phyloP scores from a whole-genome alignment of 2,113 vertebrate species.

The Tamias sibiricus region DNA sequence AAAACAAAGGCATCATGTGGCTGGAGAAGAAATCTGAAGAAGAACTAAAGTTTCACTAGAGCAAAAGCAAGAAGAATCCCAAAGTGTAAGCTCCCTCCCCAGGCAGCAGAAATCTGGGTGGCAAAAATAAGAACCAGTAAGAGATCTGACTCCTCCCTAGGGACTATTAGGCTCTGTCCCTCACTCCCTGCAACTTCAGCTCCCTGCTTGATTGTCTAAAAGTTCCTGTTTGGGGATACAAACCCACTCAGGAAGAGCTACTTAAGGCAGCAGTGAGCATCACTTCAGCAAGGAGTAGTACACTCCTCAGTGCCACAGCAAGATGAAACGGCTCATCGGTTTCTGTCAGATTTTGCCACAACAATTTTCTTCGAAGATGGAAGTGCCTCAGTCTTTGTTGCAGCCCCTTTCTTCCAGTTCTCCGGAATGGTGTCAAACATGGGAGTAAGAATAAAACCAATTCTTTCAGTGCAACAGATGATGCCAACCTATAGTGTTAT shows the following conservation, averaged over 20 bases:
- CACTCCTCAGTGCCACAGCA: background rate
- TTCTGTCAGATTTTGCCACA: background rate
- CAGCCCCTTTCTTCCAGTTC: background rate
- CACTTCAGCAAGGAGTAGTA: background rate
- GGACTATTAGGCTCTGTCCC: background rate
- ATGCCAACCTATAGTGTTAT: background rate
- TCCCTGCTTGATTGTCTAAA: background rate
- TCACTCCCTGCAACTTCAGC: background rate
- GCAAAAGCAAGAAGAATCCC: background rate
- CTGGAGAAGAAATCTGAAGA: background rate
- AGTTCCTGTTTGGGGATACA: background rate
- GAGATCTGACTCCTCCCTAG: background rate
- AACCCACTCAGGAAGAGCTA: background rate
- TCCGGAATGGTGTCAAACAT: background rate
- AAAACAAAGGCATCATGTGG: conserved; percentile 5
- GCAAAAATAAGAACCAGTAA: background rate
- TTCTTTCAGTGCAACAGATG: background rate
- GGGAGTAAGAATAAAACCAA: background rate
- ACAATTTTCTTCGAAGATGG: background rate
- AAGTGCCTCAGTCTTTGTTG: background rate
- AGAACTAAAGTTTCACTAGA: background rate
- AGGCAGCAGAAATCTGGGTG: background rate
- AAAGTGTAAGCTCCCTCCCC: background rate
- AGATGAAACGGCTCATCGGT: background rate
- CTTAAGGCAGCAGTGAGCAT: background rate